Evolutionary conservation across 1,140 invertebrate species (phyloP).

Genomic region (Lepidurus apus): DNA sequence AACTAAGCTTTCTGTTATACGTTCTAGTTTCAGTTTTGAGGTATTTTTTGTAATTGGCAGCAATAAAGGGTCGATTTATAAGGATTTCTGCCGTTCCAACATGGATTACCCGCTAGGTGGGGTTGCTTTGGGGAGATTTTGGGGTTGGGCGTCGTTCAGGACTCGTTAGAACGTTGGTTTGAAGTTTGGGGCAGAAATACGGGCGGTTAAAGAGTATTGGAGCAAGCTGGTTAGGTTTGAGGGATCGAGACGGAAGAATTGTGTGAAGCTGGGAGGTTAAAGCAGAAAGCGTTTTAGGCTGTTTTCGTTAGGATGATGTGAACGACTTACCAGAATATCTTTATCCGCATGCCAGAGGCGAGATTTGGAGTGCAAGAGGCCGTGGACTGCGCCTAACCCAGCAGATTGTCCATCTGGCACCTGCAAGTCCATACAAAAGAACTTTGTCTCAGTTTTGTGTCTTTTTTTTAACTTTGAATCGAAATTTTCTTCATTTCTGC

Average conservation of each 20-base stretch:
- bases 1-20: too few relatives aligned
- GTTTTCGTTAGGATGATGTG: not conserved
- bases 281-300: too few relatives aligned
- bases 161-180: not conserved
- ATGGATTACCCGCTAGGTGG: too few relatives aligned
- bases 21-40: too few relatives aligned
- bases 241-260: not conserved
- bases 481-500: not conserved
- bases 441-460: slow-evolving; percentile 11
- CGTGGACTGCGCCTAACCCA: slow-evolving; percentile 35
- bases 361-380: slow-evolving; percentile 35
- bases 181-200: not conserved
- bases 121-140: too few relatives aligned
- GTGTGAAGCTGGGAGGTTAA: too few relatives aligned
- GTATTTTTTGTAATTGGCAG: too few relatives aligned
- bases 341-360: slow-evolving; percentile 35
- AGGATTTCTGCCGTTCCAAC: too few relatives aligned
- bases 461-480: not conserved
- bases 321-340: slow-evolving; percentile 36
- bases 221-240: not conserved
- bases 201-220: not conserved
- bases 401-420: slow-evolving; percentile 27
- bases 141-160: not conserved
- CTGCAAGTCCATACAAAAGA: slow-evolving; percentile 27
- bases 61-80: too few relatives aligned